Conservation (phyloP, 2,797 vertebrate genomes). For the Galaxias olidus region DNA sequence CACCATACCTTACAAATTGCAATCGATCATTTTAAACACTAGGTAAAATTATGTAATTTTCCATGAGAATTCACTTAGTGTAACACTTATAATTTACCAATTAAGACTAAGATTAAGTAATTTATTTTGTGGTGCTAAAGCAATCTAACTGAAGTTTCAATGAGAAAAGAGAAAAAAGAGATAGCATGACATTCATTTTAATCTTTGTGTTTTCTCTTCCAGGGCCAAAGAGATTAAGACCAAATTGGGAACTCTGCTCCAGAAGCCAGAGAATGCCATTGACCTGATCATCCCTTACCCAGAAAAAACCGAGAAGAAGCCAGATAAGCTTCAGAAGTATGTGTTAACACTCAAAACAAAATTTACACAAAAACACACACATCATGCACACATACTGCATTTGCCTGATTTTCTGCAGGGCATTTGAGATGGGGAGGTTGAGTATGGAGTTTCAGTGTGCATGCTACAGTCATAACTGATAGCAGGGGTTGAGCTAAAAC, state of each 20-base stretch:
- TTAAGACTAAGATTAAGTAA: no score
- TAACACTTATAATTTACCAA: no score
- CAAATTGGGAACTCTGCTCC: slow-evolving; percentile 91
- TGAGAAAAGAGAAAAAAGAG: slow-evolving; percentile 9
- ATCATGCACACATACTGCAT: no score
- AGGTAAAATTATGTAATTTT: no score
- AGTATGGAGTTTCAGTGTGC: neutral
- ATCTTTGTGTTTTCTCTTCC: slow-evolving; percentile 34
- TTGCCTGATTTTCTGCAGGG: neutral
- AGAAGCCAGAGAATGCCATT: slow-evolving; percentile 89
- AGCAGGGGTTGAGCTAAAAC: slow-evolving; percentile 16
- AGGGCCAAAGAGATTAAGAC: slow-evolving; percentile 98
- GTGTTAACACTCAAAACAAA: slow-evolving; percentile 44
- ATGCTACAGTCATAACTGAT: slow-evolving; percentile 18
- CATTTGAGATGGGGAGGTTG: neutral
- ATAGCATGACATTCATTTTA: neutral
- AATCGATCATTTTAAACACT: no score
- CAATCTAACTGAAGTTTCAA: no score
- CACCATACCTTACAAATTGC: no score
- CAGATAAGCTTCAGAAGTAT: slow-evolving; percentile 89
- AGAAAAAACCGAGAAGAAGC: slow-evolving; percentile 91
- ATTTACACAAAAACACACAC: neutral
- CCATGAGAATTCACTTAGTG: no score
- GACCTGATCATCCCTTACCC: slow-evolving; percentile 91
- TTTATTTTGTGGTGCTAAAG: no score